Conservation (phyloP, 2,888 invertebrate species). For the Heliconius hortense region DNA sequence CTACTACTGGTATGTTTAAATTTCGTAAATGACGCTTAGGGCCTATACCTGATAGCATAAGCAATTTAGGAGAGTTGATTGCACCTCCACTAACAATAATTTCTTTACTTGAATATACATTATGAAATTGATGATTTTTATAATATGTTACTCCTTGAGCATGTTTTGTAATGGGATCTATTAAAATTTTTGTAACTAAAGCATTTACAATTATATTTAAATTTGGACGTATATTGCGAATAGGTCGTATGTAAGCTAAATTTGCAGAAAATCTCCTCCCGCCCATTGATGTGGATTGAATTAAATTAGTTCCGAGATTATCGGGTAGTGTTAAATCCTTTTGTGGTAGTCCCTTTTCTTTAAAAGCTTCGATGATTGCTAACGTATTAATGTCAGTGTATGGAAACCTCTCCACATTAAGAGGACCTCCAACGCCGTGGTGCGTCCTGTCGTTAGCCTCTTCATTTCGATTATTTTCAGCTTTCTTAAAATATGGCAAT, state of each 20-base stretch:
- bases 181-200: conserved; percentile 80
- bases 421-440: conserved; percentile 82
- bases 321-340: conserved; percentile 82
- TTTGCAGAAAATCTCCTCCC: conserved; percentile 84
- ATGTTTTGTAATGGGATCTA: conserved; percentile 79
- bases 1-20: conserved; percentile 55
- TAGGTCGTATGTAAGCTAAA: conserved; percentile 79
- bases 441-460: too few species aligned
- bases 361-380: too few species aligned
- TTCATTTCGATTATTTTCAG: conserved; percentile 78
- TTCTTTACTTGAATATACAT: neutral
- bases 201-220: conserved; percentile 72
- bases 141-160: conserved; percentile 49
- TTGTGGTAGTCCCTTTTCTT: conserved; percentile 82
- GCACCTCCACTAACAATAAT: neutral
- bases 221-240: too few species aligned
- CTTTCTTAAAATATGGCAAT: conserved; percentile 86
- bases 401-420: conserved; percentile 80
- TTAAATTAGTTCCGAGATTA: conserved; percentile 83
- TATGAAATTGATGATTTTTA: neutral
- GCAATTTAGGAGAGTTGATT: neutral
- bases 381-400: too few species aligned
- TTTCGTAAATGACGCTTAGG: neutral
- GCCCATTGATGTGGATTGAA: conserved; percentile 83
- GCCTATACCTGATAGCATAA: neutral